Evolutionary conservation across 2,888 invertebrate genomes (phyloP).

Genomic region (Lordiphosa fenestrarum): DNA sequence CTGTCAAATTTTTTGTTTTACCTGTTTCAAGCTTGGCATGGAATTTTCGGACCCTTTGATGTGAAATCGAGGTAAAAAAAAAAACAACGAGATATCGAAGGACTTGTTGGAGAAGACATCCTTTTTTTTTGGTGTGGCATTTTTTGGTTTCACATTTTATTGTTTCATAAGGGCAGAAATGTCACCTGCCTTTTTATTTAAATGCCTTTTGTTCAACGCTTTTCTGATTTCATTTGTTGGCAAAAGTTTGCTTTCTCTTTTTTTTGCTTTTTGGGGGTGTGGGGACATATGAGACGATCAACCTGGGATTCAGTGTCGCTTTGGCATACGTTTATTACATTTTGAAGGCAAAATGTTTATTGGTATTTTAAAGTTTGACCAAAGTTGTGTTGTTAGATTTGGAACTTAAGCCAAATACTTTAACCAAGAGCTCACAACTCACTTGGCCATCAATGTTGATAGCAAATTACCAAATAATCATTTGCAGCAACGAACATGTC

Average conservation of each 20-base stretch:
- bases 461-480: conserved; percentile 65
- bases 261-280: neutral
- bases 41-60: conserved; percentile 36
- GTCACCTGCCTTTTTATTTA: conserved; percentile 60
- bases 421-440: conserved; percentile 54
- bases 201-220: conserved; percentile 39
- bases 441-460: conserved; percentile 38
- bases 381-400: conserved; percentile 32
- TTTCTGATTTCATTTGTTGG: conserved; percentile 49
- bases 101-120: conserved; percentile 7
- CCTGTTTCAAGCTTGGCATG: conserved; percentile 23
- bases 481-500: conserved; percentile 47
- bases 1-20: conserved; percentile 66
- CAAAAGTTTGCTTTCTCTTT: conserved; percentile 6
- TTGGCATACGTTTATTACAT: conserved; percentile 37
- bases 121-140: neutral
- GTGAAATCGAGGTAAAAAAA: conserved; percentile 22
- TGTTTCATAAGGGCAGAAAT: conserved; percentile 42
- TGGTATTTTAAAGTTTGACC: conserved; percentile 14
- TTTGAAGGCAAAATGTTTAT: conserved; percentile 35
- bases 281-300: conserved; percentile 20
- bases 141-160: conserved; percentile 31
- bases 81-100: neutral
- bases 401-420: conserved; percentile 7
- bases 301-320: conserved; percentile 37